These are phyloP conservation scores for Sceliomorpha sp. DNA, from an alignment of 2,888 invertebrate species.

Conservation along the genomic window DNA sequence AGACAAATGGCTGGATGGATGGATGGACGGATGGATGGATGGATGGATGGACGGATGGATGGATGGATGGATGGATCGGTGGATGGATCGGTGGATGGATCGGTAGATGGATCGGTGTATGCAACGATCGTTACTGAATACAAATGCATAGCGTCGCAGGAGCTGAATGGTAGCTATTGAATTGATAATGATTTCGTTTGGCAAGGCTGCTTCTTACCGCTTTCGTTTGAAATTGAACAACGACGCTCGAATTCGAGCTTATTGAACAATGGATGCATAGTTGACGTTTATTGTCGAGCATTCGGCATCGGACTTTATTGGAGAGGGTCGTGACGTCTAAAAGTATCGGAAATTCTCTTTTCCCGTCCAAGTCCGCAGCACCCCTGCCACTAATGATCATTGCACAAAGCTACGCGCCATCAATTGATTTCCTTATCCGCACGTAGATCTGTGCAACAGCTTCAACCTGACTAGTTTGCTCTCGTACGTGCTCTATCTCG, in stretches of 20 bases:
- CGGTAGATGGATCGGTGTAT: neutral
- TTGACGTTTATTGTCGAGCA: neutral
- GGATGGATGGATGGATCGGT: no score
- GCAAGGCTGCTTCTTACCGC: conserved; percentile 1
- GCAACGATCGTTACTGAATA: neutral
- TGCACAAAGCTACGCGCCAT: conserved; percentile 3
- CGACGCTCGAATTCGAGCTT: conserved; percentile 1
- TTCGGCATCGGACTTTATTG: neutral
- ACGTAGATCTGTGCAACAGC: conserved; percentile 15
- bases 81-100: no score
- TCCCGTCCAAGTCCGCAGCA: neutral
- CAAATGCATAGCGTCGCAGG: neutral
- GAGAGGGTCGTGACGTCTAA: neutral
- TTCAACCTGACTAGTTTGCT: conserved; percentile 18
- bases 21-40: no score
- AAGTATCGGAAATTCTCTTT: neutral
- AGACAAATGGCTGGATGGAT: conserved; percentile 3
- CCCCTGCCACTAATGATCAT: conserved; percentile 9
- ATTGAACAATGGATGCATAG: conserved; percentile 1
- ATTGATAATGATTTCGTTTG: conserved; percentile 1
- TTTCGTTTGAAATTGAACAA: neutral
- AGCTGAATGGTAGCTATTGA: conserved; percentile 1
- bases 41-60: no score
- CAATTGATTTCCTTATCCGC: conserved; percentile 15
- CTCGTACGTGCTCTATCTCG: conserved; percentile 10